Evolutionary conservation across 2,797 vertebrate genomes (phyloP).

Genomic region (Galagoides demidoff): DNA sequence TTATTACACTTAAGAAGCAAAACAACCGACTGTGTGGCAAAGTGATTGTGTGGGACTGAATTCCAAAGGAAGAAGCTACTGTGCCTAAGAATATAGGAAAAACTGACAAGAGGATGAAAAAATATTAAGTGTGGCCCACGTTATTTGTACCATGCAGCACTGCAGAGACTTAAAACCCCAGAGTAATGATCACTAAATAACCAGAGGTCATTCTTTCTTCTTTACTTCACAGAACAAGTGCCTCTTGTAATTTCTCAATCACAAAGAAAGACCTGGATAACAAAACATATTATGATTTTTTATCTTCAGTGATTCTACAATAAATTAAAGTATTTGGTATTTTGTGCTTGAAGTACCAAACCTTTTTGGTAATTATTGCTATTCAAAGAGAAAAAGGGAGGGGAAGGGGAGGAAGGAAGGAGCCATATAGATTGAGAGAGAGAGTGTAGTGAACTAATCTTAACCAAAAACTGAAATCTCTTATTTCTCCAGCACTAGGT

Average conservation of each 20-base stretch:
- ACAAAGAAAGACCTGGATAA: not conserved
- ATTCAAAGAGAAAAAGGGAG: not conserved
- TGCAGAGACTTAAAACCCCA: not conserved
- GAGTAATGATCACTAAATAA: not conserved
- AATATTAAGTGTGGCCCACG: not conserved
- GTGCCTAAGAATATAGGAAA: not conserved
- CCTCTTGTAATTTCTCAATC: not conserved
- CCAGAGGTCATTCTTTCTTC: not conserved
- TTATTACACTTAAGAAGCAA: not conserved
- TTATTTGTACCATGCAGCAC: not conserved
- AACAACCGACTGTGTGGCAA: not conserved
- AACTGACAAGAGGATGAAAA: not conserved
- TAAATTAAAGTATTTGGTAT: not conserved
- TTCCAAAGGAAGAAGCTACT: not conserved
- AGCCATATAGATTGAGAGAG: not conserved
- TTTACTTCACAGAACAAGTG: not conserved
- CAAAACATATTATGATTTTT: slow-evolving; percentile 12
- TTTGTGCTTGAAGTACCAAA: slow-evolving; percentile 21
- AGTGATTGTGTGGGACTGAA: not conserved
- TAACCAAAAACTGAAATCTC: not conserved
- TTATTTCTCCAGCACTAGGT: not conserved
- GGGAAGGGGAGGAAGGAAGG: not conserved
- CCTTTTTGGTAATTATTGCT: not conserved
- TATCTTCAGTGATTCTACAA: not conserved
- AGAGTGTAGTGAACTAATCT: not conserved